Conservation (phyloP, 2,888 invertebrate genomes). For the Boloria selene region DNA sequence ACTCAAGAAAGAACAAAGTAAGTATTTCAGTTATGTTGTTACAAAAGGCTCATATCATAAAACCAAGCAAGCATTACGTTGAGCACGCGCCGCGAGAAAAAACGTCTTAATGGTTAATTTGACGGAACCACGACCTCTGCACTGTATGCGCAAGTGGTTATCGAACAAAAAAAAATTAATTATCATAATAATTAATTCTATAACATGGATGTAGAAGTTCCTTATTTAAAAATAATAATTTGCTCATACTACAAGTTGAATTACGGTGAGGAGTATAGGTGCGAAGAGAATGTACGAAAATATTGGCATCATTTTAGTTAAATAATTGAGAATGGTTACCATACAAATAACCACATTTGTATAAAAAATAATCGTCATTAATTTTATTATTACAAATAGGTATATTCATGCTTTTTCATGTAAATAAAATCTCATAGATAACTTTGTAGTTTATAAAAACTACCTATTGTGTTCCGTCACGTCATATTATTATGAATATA, state of each 20-base stretch:
- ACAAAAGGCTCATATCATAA: constrained; percentile 38
- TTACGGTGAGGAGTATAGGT: too few species aligned
- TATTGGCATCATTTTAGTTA: too few species aligned
- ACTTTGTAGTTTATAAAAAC: too few species aligned
- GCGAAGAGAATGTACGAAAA: too few species aligned
- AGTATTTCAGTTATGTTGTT: constrained; percentile 37
- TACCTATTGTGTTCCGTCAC: too few species aligned
- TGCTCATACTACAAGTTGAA: not conserved
- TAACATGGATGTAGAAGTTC: not conserved
- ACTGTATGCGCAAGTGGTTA: constrained; percentile 12
- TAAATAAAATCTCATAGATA: too few species aligned
- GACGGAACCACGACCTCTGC: constrained; percentile 37
- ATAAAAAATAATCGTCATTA: too few species aligned
- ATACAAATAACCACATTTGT: too few species aligned
- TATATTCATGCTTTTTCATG: too few species aligned
- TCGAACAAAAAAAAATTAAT: constrained; percentile 17
- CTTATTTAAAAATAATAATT: not conserved
- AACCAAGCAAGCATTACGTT: constrained; percentile 37
- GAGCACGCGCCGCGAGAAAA: constrained; percentile 42
- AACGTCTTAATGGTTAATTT: constrained; percentile 33
- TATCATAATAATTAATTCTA: constrained; percentile 10
- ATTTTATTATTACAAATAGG: too few species aligned
- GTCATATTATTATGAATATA: too few species aligned
- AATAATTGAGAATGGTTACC: too few species aligned
- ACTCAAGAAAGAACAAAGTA: constrained; percentile 27